Evolutionary conservation across 1,140 invertebrate species (phyloP), one percentile per base, ranked within the genome.

Genomic region (Berghia stephanieae): DNA sequence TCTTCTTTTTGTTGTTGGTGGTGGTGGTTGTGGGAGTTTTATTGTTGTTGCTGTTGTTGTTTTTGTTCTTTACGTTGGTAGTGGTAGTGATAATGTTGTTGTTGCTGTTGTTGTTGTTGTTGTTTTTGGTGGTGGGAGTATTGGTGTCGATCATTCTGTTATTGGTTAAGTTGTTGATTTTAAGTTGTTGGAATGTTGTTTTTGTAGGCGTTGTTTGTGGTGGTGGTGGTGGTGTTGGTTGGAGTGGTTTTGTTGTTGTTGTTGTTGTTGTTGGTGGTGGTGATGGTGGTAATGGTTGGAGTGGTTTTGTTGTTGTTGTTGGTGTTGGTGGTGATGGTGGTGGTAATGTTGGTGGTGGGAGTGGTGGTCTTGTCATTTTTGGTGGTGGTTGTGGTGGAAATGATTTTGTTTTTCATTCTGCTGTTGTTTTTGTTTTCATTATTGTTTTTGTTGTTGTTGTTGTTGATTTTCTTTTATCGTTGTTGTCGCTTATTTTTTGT

Each of bases 31-130:
- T 8, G 57, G n/a, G 10, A 31, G 8, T 63, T 21, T 8, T 10
- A 31, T 63, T 63, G 57, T 63, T 24, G 57, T 63, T 24, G 57
- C 34, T 24, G 57, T 8, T 63, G 57, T 63, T 63, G 57, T 63
- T 63, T 21, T 63, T 63, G 57, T 8, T 63, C 10, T 8, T 63
- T 10, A 24, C 34, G 57, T 63, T 8, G 57, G n/a, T 8, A 31
- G n/a, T 63, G 57, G 10, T 63, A 6, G n/a, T 63, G 57, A 16
- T 10, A 31, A 24, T 63, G 57, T 63, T 8, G 57, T 10, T 24
- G 57, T 8, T 63, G 57, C 34, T 63, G 57, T 63, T 63, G 57
- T 63, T 63, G 57, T 63, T 63, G 57, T 63, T 63, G 57, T n/a
- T n/a, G n/a, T n/a, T n/a, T n/a, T n/a, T n/a, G n/a, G n/a, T n/a